Evolutionary conservation across 1,140 invertebrate genomes (phyloP), one percentile per base, ranked within the genome.

Genomic region (Macrocentrus cingulum): DNA sequence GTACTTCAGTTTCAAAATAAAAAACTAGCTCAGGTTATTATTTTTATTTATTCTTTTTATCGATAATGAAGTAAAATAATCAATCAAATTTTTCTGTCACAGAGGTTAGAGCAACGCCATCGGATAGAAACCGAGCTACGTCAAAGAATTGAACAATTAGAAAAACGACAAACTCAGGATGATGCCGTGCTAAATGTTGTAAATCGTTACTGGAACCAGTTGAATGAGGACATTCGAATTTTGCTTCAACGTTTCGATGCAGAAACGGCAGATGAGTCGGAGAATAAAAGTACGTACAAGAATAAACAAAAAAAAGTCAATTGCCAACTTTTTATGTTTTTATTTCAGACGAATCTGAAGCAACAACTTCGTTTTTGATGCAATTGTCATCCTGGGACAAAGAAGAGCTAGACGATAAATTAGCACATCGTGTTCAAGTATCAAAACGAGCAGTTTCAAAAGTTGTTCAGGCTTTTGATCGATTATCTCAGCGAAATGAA

Each of bases 301-400:
- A n/a, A n/a, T n/a, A n/a, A n/a, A n/a, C n/a, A n/a, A 54, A 23
- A 39, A 16, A 22, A 23, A 34, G 3, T 16, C 9, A 41, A 20
- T 2, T 8, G n/a, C n/a, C 15, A 45, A 53, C 8, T 29, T 52
- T 56, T 50, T 8, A 29, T 39, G 25, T 41, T 9, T 37, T 60
- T 59, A 54, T 81, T 85, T 42, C 68, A 94, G 92, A 97, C 86
- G 95, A 98, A 78, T 95, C 92, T 82, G 94, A 96, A 81, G 94
- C 94, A 1, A 97, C 95, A 6, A 98, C 94, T 34, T 97, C 95
- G 25, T 98, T 98, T 76, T 83, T 98, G 13, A 91, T 95, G 76
- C 91, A 97, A 70, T 77, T 99, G n/a, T 97, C 95, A 18, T 97
- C 95, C 8, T 98, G 95, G 95, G 95, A 99, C 75, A 96, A 96